Percentiles rank a stretch among this genome's conserved stretches.
These are phyloP conservation scores for Lepidurus arcticus DNA, from an alignment of 1,140 invertebrate genomes.

Conservation along the genomic window DNA sequence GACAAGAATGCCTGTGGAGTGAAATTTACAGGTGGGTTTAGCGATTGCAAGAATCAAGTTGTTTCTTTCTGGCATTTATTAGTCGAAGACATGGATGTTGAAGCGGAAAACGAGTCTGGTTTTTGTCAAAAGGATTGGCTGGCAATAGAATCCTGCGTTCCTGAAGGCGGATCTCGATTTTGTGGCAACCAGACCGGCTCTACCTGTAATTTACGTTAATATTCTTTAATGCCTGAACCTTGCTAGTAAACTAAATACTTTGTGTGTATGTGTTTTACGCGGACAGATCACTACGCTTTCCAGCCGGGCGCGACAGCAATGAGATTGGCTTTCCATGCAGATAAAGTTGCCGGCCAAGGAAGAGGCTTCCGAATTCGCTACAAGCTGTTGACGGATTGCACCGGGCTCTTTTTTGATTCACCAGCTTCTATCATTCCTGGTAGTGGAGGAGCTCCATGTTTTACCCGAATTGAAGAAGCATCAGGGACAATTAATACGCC, in stretches of 20 bases:
- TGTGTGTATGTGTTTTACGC: background rate
- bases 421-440: constrained; percentile 41
- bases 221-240: background rate
- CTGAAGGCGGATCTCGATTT: constrained; percentile 43
- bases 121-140: constrained; percentile 44
- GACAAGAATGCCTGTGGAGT: constrained; percentile 40
- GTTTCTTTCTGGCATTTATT: constrained; percentile 10
- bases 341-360: constrained; percentile 32
- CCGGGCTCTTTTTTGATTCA: constrained; percentile 41
- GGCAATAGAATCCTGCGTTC: constrained; percentile 43
- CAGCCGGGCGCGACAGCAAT: constrained; percentile 42
- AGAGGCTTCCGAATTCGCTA: constrained; percentile 42
- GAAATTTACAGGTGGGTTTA: constrained; percentile 40
- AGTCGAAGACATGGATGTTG: constrained; percentile 40
- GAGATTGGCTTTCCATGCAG: constrained; percentile 41
- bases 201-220: constrained; percentile 38
- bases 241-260: background rate
- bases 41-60: background rate
- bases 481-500: constrained; percentile 44
- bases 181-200: constrained; percentile 42
- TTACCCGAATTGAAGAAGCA: constrained; percentile 42
- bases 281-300: constrained; percentile 43
- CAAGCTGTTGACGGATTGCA: constrained; percentile 40
- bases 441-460: constrained; percentile 41
- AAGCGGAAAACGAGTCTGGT: constrained; percentile 38